Base-by-base conservation (phyloP, 2,113 vertebrate species). In the Tonatia bakeri region DNA sequence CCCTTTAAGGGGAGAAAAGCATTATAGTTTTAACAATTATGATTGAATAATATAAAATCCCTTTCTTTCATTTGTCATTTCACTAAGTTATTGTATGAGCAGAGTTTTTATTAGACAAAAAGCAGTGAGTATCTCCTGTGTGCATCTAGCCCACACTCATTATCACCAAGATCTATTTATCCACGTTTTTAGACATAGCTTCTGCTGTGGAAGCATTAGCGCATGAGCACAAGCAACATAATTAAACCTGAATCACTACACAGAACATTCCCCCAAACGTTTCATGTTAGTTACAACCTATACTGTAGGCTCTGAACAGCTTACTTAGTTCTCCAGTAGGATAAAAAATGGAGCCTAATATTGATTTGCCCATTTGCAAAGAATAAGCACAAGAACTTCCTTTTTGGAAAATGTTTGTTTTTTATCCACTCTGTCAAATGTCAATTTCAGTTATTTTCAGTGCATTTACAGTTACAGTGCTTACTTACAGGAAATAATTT, bases 401-500 rank as follows among this genome's bases (percentile, higher is more conserved):
- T 89, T 94, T 96, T 64, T 40, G 20, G n/a, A 84, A 97, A 95
- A 90, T 83, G 77, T 26, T 45, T 79, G 73, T 9, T 56, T 94
- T 87, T 84, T 79, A 95, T 50, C 64, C 50, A 80, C 38, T 84
- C 4, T 61, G 73, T 52, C 56, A 95, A 96, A 84, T 73, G 85
- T 26, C 43, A 87, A 75, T 33, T 22, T 65, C 43, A 79, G 54
- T 10, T 97, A 33, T 43, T 90, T 86, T 80, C 59, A 90, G 50
- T 75, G 31, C 13, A 70, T 90, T 85, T 93, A 72, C 54, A 73
- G 50, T 73, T 87, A 88, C 0, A 72, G n/a, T 47, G 91, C 12
- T 94, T 96, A 97, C 99, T 99, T 97, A 99, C 99, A 52, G 99
- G 98, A 96, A 98, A 98, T 56, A 99, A 98, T 92, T 99, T 99